These are phyloP conservation scores for Tineola bisselliella DNA, from an alignment of 2,888 invertebrate genomes.

Conservation along the genomic window DNA sequence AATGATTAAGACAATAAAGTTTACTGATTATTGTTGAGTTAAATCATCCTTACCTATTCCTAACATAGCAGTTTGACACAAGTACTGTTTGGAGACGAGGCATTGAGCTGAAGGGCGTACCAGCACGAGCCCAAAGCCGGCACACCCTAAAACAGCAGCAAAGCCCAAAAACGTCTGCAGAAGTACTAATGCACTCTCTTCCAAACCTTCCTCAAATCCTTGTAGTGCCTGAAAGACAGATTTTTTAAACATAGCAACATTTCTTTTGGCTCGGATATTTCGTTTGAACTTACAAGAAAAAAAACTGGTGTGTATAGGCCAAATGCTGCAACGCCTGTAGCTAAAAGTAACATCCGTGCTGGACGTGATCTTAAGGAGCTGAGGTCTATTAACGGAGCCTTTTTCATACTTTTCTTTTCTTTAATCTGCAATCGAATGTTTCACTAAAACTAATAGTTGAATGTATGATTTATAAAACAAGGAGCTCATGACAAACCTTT, in stretches of 20 bases:
- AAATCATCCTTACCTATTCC: constrained; percentile 71
- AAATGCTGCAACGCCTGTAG: constrained; percentile 82
- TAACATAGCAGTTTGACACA: constrained; percentile 80
- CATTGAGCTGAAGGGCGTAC: constrained; percentile 83
- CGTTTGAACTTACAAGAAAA: constrained; percentile 76
- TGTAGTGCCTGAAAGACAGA: constrained; percentile 75
- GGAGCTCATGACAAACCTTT: constrained; percentile 63
- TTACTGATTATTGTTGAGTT: background rate
- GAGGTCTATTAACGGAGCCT: constrained; percentile 86
- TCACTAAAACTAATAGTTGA: too few relatives aligned
- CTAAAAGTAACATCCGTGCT: constrained; percentile 83
- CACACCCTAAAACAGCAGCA: constrained; percentile 85
- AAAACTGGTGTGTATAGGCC: constrained; percentile 92
- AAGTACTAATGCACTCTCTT: constrained; percentile 82
- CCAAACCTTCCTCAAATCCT: constrained; percentile 84
- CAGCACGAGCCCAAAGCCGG: constrained; percentile 79
- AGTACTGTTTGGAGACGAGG: constrained; percentile 82
- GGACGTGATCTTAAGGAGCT: constrained; percentile 84
- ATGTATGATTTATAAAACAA: too few relatives aligned
- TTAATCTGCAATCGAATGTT: constrained; percentile 64
- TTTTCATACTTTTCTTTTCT: constrained; percentile 78
- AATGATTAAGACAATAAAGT: background rate
- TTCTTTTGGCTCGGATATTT: too few relatives aligned
- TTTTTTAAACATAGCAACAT: background rate
- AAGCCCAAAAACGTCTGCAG: constrained; percentile 90